phyloP scores from a whole-genome alignment of 2,113 vertebrate species.

The Aphyosemion australe region DNA sequence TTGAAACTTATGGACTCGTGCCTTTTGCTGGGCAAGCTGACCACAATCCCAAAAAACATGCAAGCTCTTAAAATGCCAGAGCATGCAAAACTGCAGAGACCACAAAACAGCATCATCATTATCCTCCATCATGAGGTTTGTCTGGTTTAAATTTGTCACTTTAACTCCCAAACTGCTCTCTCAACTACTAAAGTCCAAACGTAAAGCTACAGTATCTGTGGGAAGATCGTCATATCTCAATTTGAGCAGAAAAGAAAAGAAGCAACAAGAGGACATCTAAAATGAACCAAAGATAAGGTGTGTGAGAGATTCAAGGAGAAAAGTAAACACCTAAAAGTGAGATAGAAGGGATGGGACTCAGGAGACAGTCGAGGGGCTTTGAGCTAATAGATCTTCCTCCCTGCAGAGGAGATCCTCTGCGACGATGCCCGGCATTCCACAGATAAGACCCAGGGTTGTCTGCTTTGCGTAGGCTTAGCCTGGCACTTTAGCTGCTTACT shows the following conservation, averaged over 20 bases:
- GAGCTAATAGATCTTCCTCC: slow-evolving; percentile 61
- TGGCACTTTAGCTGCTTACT: slow-evolving; percentile 65
- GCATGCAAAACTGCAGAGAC: slow-evolving; percentile 65
- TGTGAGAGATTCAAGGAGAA: slow-evolving; percentile 16
- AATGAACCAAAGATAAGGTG: not conserved
- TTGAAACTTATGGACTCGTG: slow-evolving; percentile 54
- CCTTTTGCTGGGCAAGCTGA: slow-evolving; percentile 55
- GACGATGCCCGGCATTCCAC: slow-evolving; percentile 67
- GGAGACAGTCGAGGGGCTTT: slow-evolving; percentile 62
- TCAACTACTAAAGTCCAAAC: slow-evolving; percentile 9
- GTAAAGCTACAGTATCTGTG: not conserved
- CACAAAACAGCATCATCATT: slow-evolving; percentile 72
- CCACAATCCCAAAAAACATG: slow-evolving; percentile 70
- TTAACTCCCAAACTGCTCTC: slow-evolving; percentile 43
- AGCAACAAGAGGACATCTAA: not conserved
- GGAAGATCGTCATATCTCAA: not conserved
- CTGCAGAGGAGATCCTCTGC: slow-evolving; percentile 58
- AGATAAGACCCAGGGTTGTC: slow-evolving; percentile 68
- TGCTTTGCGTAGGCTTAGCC: slow-evolving; percentile 60
- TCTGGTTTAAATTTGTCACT: slow-evolving; percentile 63
- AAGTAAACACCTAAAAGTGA: slow-evolving; percentile 43
- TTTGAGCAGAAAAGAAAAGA: not conserved
- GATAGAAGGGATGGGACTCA: slow-evolving; percentile 32
- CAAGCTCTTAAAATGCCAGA: slow-evolving; percentile 60
- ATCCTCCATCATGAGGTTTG: slow-evolving; percentile 58